These are phyloP conservation scores for Aplodontia rufa DNA, from an alignment of 2,113 vertebrate species.

Conservation along the genomic window DNA sequence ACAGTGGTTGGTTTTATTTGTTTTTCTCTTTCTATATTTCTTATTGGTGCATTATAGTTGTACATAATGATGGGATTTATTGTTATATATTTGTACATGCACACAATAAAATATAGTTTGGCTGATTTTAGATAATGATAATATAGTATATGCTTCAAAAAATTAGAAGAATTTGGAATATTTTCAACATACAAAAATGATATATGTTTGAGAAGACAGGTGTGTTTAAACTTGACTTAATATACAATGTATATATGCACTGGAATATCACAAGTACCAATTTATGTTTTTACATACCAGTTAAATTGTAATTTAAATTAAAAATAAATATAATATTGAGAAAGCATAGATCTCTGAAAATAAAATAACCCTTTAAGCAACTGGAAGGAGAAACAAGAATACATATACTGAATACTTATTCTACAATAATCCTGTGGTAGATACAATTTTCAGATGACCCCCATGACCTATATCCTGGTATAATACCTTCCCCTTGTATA, in stretches of 20 bases:
- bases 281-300: not conserved
- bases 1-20: not conserved
- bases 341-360: not conserved
- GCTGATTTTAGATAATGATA: not conserved
- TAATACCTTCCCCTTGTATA: not conserved
- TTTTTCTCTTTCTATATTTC: too few relatives aligned
- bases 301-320: not conserved
- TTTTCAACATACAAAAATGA: not conserved
- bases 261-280: not conserved
- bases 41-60: too few relatives aligned
- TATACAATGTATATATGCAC: not conserved
- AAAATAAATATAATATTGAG: constrained; percentile 20
- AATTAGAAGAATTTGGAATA: not conserved
- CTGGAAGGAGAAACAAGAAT: not conserved
- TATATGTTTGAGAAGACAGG: not conserved
- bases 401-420: not conserved
- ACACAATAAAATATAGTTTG: too few relatives aligned
- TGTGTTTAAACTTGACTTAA: not conserved
- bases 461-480: not conserved
- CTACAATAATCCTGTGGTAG: not conserved
- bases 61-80: too few relatives aligned
- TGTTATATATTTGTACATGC: too few relatives aligned
- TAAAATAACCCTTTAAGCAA: constrained; percentile 4
- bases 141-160: not conserved
- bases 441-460: not conserved